These are phyloP conservation scores for Drosophila orena DNA, from an alignment of 1,140 invertebrate species.

Conservation along the genomic window DNA sequence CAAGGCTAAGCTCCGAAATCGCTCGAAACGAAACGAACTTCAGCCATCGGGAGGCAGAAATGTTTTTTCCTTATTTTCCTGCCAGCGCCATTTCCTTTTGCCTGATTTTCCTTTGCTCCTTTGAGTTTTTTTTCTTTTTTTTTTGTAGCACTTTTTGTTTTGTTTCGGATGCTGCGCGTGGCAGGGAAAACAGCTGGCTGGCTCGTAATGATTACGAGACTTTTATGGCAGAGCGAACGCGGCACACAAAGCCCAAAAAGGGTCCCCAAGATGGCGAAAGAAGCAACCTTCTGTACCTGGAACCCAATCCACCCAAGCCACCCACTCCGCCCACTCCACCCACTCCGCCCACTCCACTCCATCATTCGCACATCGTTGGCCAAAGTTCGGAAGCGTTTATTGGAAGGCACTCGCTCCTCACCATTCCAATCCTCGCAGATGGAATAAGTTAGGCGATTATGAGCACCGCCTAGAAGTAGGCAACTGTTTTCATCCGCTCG, in stretches of 20 bases:
- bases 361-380: constrained; percentile 79
- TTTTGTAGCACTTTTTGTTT: constrained; percentile 48
- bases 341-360: constrained; percentile 50
- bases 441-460: constrained; percentile 58
- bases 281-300: constrained; percentile 33
- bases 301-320: neutral
- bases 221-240: constrained; percentile 53
- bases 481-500: constrained; percentile 13
- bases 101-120: constrained; percentile 26
- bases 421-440: constrained; percentile 2
- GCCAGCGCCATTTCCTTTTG: constrained; percentile 38
- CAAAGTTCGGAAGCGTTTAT: constrained; percentile 72
- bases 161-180: constrained; percentile 66
- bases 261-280: constrained; percentile 13
- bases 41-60: constrained; percentile 45
- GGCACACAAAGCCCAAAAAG: constrained; percentile 43
- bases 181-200: constrained; percentile 73
- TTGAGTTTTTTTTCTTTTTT: constrained; percentile 1
- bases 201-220: constrained; percentile 77
- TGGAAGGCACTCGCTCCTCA: constrained; percentile 41
- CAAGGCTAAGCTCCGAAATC: constrained; percentile 81
- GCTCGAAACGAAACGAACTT: constrained; percentile 63
- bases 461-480: constrained; percentile 65
- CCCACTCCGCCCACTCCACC: constrained; percentile 5
- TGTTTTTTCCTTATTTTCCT: constrained; percentile 40